Evolutionary conservation across 2,888 invertebrate species (phyloP).

Genomic region (Athalia circularis): DNA sequence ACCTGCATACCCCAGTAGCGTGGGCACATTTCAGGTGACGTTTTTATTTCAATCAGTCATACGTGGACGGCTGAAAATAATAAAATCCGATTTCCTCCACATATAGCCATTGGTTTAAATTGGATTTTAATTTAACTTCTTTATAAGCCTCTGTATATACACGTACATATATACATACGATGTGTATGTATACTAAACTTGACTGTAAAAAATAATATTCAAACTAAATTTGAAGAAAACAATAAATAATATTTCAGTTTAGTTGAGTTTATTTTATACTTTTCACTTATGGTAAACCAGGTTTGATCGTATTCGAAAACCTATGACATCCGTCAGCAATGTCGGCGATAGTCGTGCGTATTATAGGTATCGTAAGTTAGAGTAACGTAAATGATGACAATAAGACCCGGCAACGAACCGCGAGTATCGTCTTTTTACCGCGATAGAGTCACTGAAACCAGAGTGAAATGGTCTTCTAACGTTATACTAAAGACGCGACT

Average conservation of each 20-base stretch:
- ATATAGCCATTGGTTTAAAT: conserved; percentile 56
- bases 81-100: conserved; percentile 52
- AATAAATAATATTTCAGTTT: too few species aligned
- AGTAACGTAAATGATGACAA: too few species aligned
- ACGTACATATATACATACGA: too few species aligned
- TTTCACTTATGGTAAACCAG: background rate
- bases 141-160: conserved; percentile 44
- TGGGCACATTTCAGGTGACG: background rate
- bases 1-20: background rate
- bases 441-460: conserved; percentile 39
- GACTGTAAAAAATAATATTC: background rate
- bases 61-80: conserved; percentile 47
- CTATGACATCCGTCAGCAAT: conserved; percentile 27
- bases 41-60: conserved; percentile 34
- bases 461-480: conserved; percentile 30
- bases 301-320: conserved; percentile 3
- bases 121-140: conserved; percentile 59
- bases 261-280: too few species aligned
- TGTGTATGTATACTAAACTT: background rate
- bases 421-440: conserved; percentile 34
- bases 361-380: too few species aligned
- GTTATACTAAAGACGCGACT: conserved; percentile 32
- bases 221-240: too few species aligned
- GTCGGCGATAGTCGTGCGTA: conserved; percentile 38
- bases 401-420: background rate